Base-by-base conservation (phyloP, 2,113 vertebrate species). In the Aepyceros melampus region DNA sequence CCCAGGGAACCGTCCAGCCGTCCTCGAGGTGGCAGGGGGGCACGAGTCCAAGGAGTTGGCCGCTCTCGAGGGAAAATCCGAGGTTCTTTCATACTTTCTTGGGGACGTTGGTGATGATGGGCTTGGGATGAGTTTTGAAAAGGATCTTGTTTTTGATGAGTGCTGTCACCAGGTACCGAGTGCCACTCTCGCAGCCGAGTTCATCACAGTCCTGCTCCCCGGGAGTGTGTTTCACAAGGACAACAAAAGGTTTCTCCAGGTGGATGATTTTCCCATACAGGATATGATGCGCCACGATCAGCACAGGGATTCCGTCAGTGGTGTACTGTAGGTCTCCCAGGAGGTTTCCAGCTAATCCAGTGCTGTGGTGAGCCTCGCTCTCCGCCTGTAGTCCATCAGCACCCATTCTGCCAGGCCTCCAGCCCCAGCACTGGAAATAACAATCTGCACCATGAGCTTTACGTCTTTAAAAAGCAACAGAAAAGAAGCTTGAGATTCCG, bases 61-160 rank as follows among this genome's bases (percentile, higher is more conserved):
- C 98, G 97, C 97, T 98, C 98, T 98, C 98, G 98, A 92, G 91
- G 87, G 91, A 98, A 97, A 60, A 23, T 76, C 47, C 64, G 0
- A 36, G 60, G 95, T 31, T 93, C 94, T 96, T 91, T 99, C 98
- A 99, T 93, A 99, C 99, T 94, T 99, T 99, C 99, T 99, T 99
- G 79, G 99, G 99, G 53, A 99, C 99, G 4, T 99, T 99, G 79
- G 99, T 99, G 98, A 99, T 99, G 98, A 99, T 99, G 95, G 99
- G 99, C 98, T 99, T 99, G n/a, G 99, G 99, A 5, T 99, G 99
- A 0, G 99, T 99, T 98, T 99, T 99, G 98, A 99, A 99, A 98
- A 99, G 99, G 7, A 99, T 99, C 84, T 99, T 99, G 96, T 98
- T 99, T 98, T 99, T 99, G 98, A 99, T 99, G 96, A 99, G 98